Evolutionary conservation across 2,888 invertebrate genomes (phyloP).

Genomic region (Loripinus fragilis): DNA sequence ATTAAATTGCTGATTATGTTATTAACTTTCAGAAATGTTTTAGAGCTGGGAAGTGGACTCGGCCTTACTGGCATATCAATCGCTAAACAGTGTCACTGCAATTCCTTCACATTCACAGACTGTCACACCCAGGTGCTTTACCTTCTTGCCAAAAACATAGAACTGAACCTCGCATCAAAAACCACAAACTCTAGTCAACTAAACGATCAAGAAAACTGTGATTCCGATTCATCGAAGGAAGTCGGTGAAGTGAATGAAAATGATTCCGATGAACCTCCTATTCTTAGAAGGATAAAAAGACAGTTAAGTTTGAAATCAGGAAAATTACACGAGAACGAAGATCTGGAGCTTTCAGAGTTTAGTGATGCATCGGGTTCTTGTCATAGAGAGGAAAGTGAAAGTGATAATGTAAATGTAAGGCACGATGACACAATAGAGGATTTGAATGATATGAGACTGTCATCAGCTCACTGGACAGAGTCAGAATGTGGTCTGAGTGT

Average conservation of each 20-base stretch:
- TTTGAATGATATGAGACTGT: slow-evolving; percentile 55
- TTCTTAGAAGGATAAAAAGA: slow-evolving; percentile 4
- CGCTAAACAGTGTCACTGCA: slow-evolving; percentile 67
- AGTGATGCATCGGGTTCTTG: background rate
- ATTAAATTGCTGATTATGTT: too few species aligned
- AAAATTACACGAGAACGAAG: slow-evolving; percentile 43
- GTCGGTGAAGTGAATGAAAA: background rate
- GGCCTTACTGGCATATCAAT: slow-evolving; percentile 76
- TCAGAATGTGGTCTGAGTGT: slow-evolving; percentile 50
- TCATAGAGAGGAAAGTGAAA: background rate
- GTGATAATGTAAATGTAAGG: background rate
- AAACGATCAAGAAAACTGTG: background rate
- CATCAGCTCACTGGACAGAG: slow-evolving; percentile 51
- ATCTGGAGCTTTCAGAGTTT: slow-evolving; percentile 4
- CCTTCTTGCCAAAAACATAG: slow-evolving; percentile 75
- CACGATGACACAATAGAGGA: background rate
- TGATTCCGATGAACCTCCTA: background rate
- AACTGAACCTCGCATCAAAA: slow-evolving; percentile 63
- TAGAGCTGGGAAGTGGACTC: slow-evolving; percentile 79
- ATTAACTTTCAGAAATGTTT: slow-evolving; percentile 65
- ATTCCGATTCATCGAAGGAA: background rate
- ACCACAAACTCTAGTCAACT: background rate
- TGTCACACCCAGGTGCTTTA: slow-evolving; percentile 76
- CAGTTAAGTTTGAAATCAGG: slow-evolving; percentile 21
- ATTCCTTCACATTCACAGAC: slow-evolving; percentile 75